Base-by-base conservation (phyloP, 2,888 invertebrate genomes). In the Sinhomidia bicolor region DNA sequence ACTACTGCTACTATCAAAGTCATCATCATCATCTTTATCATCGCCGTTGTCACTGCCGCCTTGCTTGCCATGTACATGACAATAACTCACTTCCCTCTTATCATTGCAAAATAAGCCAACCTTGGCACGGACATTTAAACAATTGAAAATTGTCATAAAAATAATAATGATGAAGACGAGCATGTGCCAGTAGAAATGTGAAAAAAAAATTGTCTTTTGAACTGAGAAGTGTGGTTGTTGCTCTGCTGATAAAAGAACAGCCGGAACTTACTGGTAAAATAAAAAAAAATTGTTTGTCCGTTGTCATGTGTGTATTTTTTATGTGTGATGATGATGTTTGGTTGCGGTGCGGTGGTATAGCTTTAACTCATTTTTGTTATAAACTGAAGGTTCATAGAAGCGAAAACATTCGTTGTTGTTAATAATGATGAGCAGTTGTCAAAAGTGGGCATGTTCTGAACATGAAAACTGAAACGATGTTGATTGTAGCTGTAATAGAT, bases 131-230 rank as follows among this genome's bases (percentile, higher is more conserved):
- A 65, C 68, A 68, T 32, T 68, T 82, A 68, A 65, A 82, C 81
- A 82, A 82, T 82, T 65, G 81, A 68, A 82, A 78, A 81, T 47
- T 81, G 65, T 81, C 81, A 81, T 78, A 29, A 54, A 36, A 78
- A 57, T 79, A 17, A 57, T 57, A 20, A 29, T 51, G n/a, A 62
- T 12, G 62, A 65, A 4, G 9, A 20, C 20, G 68, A 41, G 68
- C 41, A 44, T 71, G 32, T 74, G 71, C 44, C 51, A 20, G 32
- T 76, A 76, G 7, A 1, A 9, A 36, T 68, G 10, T n/a, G 36
- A 14, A 6, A 7, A 20, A 5, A 12, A 36, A 36, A 36, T 36
- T 36, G 36, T 36, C 36, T 36, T 3, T 7, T 36, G 36, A 36
- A 7, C 7, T 36, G 10, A 68, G 17, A 60, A 10, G 44, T 5